Evolutionary conservation across 2,797 vertebrate genomes (phyloP), one percentile per base, ranked within the genome.

Genomic region (Lagocephalus sceleratus): DNA sequence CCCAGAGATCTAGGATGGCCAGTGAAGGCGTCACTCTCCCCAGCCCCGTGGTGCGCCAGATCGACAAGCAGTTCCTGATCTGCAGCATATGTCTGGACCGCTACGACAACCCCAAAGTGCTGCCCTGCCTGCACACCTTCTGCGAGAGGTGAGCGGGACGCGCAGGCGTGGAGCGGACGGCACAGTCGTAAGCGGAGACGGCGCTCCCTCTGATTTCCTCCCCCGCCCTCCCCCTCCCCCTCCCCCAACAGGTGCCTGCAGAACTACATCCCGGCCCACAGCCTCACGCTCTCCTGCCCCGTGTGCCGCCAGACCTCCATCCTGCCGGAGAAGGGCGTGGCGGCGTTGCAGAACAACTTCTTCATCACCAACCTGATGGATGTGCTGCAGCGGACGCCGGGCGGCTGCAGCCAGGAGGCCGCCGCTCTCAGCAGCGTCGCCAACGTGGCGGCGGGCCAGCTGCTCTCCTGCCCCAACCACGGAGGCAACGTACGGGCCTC

Each of bases 351-450:
- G 88, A 98, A 95, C 79, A 99, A 99, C 86, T 99, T 99, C 89
- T 99, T 99, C 84, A 99, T 99, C 87, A 98, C 96, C 58, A 98
- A 97, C 93, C 94, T 99, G 86, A 99, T 99, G 95, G 97, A 99
- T 26, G 95, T 99, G 82, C 89, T 99, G 90, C 95, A 98, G 86
- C 90, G 93, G 76, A 90, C 92, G 0, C 93, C 94, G 0, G 93
- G 87, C 80, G 91, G 87, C 75, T 66, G 73, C 69, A 88, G 91
- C 66, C 94, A 93, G 63, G 94, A 95, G 76, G 90, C 91, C 47
- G 86, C 91, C 71, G 89, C 91, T 55, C 78, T 94, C 87, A 91
- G 93, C 90, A 93, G 89, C 15, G 91, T 94, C 82, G 89, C 92
- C 0, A 86, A 92, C 0, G 93, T 94, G 80, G 93, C 91, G 53